Percentiles rank a stretch among this genome's conserved stretches.
These are phyloP conservation scores for Ptychochromis oligacanthus DNA, from an alignment of 2,113 vertebrate species.

Conservation along the genomic window DNA sequence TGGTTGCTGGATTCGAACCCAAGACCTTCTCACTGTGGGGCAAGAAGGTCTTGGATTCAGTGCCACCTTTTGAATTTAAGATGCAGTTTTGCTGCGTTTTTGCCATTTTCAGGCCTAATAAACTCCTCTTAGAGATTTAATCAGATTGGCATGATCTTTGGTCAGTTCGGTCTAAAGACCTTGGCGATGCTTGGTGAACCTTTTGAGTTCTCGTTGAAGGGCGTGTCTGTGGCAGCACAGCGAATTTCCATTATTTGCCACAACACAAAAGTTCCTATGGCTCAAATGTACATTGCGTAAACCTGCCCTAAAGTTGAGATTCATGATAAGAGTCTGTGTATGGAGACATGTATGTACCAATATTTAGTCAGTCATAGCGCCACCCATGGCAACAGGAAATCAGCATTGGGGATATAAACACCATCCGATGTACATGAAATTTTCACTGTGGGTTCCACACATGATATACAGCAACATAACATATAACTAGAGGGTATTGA, in stretches of 20 bases:
- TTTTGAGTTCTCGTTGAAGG: not conserved
- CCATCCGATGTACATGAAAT: not conserved
- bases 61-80: too few species aligned
- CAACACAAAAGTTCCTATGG: not conserved
- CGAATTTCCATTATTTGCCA: not conserved
- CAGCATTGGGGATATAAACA: not conserved
- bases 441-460: not conserved
- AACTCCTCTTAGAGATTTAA: not conserved
- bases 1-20: too few species aligned
- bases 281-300: not conserved
- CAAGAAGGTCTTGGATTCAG: too few species aligned
- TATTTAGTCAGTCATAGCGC: rapidly evolving
- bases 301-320: too few species aligned
- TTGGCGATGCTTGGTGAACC: too few species aligned
- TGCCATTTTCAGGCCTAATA: rapidly evolving
- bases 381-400: not conserved
- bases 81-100: not conserved
- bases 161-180: too few species aligned
- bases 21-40: too few species aligned
- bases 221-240: not conserved
- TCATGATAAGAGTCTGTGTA: not conserved
- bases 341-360: not conserved
- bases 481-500: not conserved
- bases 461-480: not conserved
- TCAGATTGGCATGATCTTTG: not conserved